phyloP scores from a whole-genome alignment of 2,888 invertebrate genomes.

The Diplazon laetatorius region DNA sequence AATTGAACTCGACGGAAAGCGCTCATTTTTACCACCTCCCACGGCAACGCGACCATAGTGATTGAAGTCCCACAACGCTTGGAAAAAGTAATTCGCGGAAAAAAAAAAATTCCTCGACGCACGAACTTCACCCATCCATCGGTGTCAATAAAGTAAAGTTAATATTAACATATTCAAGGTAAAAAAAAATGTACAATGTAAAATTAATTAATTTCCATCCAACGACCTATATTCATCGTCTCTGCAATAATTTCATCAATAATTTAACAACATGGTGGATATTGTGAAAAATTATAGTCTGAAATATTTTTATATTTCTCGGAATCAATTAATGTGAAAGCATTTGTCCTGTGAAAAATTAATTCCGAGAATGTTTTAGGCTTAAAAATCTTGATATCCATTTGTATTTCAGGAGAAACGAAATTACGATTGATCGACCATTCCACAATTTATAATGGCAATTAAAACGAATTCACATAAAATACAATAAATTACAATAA shows the following conservation, averaged over 20 bases:
- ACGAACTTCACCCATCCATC: not conserved
- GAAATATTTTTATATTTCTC: too few relatives aligned
- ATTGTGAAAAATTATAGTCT: too few relatives aligned
- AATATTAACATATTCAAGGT: not conserved
- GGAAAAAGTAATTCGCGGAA: conserved; percentile 1
- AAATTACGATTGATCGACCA: too few relatives aligned
- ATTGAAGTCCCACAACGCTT: conserved; percentile 7
- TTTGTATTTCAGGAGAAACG: too few relatives aligned
- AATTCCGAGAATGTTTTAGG: too few relatives aligned
- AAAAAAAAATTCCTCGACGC: not conserved
- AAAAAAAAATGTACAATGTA: not conserved
- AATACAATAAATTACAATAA: too few relatives aligned
- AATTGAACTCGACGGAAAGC: conserved; percentile 29
- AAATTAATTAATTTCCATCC: not conserved
- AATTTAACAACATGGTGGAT: not conserved
- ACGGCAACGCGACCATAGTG: conserved; percentile 2
- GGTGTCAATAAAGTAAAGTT: too few relatives aligned
- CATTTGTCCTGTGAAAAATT: too few relatives aligned
- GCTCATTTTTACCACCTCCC: conserved; percentile 14
- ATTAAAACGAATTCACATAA: too few relatives aligned
- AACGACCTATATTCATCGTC: not conserved
- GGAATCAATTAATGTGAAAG: too few relatives aligned
- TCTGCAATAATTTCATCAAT: not conserved
- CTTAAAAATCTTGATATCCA: too few relatives aligned
- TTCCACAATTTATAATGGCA: too few relatives aligned